Base-by-base conservation (phyloP, 2,888 invertebrate species). In the Dynastes maya region DNA sequence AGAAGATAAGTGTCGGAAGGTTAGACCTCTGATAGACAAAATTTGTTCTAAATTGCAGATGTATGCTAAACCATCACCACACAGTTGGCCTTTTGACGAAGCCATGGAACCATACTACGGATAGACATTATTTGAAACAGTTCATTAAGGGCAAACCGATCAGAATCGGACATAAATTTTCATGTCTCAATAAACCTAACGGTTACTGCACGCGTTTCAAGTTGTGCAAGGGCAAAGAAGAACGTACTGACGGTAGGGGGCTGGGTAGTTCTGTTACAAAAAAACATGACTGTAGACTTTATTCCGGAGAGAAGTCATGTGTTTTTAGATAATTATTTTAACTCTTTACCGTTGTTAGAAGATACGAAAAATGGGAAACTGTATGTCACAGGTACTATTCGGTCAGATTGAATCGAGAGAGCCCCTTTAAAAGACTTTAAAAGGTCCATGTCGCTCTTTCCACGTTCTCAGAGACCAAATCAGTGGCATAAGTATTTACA, bases 291-390 rank as follows among this genome's bases (percentile, higher is more conserved):
- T 40, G 9, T 6, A 6, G 22, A 5, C 22, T 58, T 22, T 58
- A 58, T 63, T 63, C 63, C 27, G 32, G 63, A 63, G 13, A 32
- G 2, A 32, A 63, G 32, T 32, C 37, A 37, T 6, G 40, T 65
- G 40, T 65, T 40, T 40, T 40, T n/a, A n/a, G 64, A 65, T 37
- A 64, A 40, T n/a, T 64, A 64, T 64, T 64, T 64, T 64, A 64
- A 37, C n/a, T 64, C 40, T 16, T 37, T 64, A 37, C 16, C 64
- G 11, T 40, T 40, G 13, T 16, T 40, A 40, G 40, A 65, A 40
- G n/a, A 65, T n/a, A 65, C n/a, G 64, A 40, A 65, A 64, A 65
- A 40, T n/a, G 6, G 32, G 32, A 63, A 63, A 29, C 11, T 63
- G 8, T 32, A 29, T 32, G 63, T 32, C 37, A 63, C 32, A 4